These are phyloP conservation scores for Drosophila borealis DNA, from an alignment of 2,888 invertebrate genomes.

Conservation along the genomic window DNA sequence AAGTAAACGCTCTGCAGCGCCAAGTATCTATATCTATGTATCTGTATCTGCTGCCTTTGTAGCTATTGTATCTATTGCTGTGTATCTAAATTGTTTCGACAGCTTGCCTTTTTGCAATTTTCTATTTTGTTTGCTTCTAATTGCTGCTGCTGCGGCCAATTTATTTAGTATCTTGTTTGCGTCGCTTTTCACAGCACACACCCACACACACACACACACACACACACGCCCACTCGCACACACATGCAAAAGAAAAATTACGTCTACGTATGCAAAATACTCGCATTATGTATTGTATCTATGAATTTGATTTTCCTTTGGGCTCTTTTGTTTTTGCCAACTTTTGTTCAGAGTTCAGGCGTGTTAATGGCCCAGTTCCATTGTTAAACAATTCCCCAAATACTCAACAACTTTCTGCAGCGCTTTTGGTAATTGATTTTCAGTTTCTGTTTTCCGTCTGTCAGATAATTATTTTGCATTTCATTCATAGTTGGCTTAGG, in stretches of 20 bases:
- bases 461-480: conserved; percentile 39
- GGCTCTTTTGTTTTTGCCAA: conserved; percentile 50
- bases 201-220: conserved; percentile 3
- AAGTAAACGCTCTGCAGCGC: conserved; percentile 73
- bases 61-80: conserved; percentile 9
- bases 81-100: conserved; percentile 34
- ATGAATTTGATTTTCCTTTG: conserved; percentile 56
- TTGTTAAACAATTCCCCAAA: conserved; percentile 64
- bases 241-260: conserved; percentile 6
- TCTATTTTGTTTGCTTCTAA: conserved; percentile 69
- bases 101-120: conserved; percentile 50
- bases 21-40: conserved; percentile 44
- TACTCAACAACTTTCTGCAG: conserved; percentile 39
- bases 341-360: conserved; percentile 37
- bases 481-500: conserved; percentile 6
- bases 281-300: conserved; percentile 29
- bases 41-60: conserved; percentile 2
- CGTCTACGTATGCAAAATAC: conserved; percentile 12
- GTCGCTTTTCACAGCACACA: conserved; percentile 32
- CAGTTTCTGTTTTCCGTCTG: conserved; percentile 16
- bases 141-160: conserved; percentile 40
- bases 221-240: not conserved
- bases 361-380: conserved; percentile 71
- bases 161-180: conserved; percentile 46
- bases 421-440: conserved; percentile 45